Conservation (phyloP, 1,140 invertebrate species). For the Musca domestica region DNA sequence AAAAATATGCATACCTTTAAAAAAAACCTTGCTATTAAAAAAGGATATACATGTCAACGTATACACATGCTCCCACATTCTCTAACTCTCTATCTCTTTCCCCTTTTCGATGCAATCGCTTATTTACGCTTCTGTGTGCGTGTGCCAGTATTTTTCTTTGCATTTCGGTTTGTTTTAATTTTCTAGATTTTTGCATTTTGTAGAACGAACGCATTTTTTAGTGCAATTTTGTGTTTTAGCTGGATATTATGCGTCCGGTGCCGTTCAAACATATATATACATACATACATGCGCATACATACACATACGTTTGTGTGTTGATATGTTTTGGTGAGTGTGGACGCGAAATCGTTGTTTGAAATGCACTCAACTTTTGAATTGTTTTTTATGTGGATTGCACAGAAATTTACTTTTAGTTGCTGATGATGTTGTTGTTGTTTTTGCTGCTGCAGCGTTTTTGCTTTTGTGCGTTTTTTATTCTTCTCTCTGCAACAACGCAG, state of each 20-base stretch:
- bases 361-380: slow-evolving; percentile 53
- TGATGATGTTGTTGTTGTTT: slow-evolving; percentile 52
- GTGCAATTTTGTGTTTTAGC: slow-evolving; percentile 31
- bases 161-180: slow-evolving; percentile 52
- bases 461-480: too few relatives aligned
- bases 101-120: too few relatives aligned
- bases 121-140: too few relatives aligned
- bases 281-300: too few relatives aligned
- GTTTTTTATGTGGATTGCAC: slow-evolving; percentile 32
- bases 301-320: slow-evolving; percentile 24
- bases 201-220: slow-evolving; percentile 30
- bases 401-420: slow-evolving; percentile 47
- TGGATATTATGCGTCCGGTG: too few relatives aligned
- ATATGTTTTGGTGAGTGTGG: slow-evolving; percentile 1
- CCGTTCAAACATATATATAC: too few relatives aligned
- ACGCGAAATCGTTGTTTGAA: slow-evolving; percentile 48
- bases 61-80: too few relatives aligned
- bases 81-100: too few relatives aligned
- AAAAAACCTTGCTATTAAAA: too few relatives aligned
- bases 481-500: too few relatives aligned
- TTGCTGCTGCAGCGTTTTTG: not conserved
- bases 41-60: too few relatives aligned
- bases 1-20: too few relatives aligned
- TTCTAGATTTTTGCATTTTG: slow-evolving; percentile 38
- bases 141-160: slow-evolving; percentile 32